Conservation (phyloP, 2,113 vertebrate genomes). For the Myiozetetes cayanensis region DNA sequence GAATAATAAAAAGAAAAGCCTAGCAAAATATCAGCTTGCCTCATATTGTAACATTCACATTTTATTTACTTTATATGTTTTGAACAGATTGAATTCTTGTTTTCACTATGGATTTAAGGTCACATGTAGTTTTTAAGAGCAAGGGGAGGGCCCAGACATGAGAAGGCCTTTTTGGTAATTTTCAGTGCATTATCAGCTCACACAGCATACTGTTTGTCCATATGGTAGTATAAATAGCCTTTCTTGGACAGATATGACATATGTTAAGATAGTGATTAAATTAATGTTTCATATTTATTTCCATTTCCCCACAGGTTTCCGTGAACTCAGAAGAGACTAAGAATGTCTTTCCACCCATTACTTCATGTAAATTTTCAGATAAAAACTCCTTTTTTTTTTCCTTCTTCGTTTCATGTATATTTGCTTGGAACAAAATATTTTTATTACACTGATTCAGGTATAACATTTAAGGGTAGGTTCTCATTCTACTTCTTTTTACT, state of each 20-base stretch:
- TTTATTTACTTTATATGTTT: background rate
- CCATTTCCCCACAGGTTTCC: background rate
- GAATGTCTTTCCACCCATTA: background rate
- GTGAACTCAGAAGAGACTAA: background rate
- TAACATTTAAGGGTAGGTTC: background rate
- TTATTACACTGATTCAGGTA: background rate
- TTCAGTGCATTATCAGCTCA: background rate
- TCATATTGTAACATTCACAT: rapidly evolving
- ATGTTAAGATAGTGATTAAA: background rate
- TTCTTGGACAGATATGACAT: background rate
- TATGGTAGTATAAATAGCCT: background rate
- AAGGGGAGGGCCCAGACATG: background rate
- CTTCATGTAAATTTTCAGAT: background rate
- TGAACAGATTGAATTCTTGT: background rate
- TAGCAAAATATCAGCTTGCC: background rate
- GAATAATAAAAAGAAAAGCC: background rate
- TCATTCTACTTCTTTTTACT: background rate
- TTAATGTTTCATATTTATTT: background rate
- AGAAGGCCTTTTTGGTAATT: background rate
- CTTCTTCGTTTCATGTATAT: background rate
- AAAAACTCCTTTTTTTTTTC: background rate
- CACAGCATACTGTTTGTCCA: background rate
- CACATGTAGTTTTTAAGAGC: background rate
- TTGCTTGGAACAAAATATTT: background rate
- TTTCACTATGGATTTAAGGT: background rate